phyloP scores from a whole-genome alignment of 2,797 vertebrate genomes.

The Sternarchorhynchus goeldii region DNA sequence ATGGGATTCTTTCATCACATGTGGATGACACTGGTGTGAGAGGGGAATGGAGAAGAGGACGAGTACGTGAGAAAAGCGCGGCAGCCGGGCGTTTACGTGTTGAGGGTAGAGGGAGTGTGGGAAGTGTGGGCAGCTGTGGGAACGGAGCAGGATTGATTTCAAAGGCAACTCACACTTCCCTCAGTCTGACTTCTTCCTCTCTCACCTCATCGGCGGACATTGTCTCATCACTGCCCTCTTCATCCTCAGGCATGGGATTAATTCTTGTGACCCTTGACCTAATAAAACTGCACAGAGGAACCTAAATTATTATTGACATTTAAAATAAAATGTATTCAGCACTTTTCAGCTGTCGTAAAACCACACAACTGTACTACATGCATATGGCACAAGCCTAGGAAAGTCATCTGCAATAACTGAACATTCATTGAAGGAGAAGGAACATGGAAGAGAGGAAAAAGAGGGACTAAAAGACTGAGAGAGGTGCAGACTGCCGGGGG shows the following conservation, averaged over 20 bases:
- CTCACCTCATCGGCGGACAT: conserved; percentile 1
- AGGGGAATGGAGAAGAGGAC: no score
- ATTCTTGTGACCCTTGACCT: conserved; percentile 1
- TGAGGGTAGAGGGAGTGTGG: not conserved
- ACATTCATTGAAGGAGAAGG: conserved; percentile 34
- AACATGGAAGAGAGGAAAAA: conserved; percentile 37
- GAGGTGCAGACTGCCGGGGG: not conserved
- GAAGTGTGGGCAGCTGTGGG: not conserved
- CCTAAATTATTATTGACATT: no score
- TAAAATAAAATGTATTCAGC: not conserved
- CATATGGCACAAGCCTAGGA: not conserved
- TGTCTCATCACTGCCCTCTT: conserved; percentile 44
- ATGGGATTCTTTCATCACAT: conserved; percentile 2
- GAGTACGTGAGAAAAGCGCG: not conserved
- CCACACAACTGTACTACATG: not conserved
- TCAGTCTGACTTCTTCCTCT: not conserved
- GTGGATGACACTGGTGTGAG: not conserved
- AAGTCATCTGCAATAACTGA: not conserved
- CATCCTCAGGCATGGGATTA: conserved; percentile 52
- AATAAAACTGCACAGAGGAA: no score
- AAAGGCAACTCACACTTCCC: conserved; percentile 17
- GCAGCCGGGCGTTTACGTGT: not conserved
- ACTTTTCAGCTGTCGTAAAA: not conserved
- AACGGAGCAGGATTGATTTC: conserved; percentile 33
- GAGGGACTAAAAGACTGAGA: conserved; percentile 17